Evolutionary conservation across 2,113 vertebrate species (phyloP).

Genomic region (Pteropus alecto): DNA sequence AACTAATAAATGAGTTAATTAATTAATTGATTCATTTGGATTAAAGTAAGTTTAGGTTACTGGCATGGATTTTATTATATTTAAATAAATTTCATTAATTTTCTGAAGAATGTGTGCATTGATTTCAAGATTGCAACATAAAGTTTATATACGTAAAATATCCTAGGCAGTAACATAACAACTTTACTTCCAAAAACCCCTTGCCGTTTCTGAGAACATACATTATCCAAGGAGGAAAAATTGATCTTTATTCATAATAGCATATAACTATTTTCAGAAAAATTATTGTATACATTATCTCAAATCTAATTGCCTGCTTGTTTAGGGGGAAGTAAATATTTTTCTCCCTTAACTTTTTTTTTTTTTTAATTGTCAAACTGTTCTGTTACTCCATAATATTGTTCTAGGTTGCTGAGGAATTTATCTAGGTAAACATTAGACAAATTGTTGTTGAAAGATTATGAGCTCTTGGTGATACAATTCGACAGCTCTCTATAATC

Average conservation of each 20-base stretch:
- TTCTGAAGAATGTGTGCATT: conserved; percentile 50
- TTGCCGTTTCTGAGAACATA: not conserved
- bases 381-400: not conserved
- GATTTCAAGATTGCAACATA: conserved; percentile 50
- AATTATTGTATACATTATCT: not conserved
- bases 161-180: not conserved
- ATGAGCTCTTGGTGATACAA: not conserved
- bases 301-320: not conserved
- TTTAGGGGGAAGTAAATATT: not conserved
- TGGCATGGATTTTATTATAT: conserved; percentile 53
- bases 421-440: not conserved
- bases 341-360: not conserved
- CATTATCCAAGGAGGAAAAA: not conserved
- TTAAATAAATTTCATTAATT: not conserved
- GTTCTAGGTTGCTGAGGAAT: not conserved
- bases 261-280: conserved; percentile 48
- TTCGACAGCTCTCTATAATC: not conserved
- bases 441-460: not conserved
- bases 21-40: not conserved
- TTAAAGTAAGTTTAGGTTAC: not conserved
- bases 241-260: not conserved
- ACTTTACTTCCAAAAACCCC: not conserved
- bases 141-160: not conserved
- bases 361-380: not conserved
- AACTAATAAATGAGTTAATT: conserved; percentile 19